A percentile compares a stretch with the other conserved stretches of the same genome.
These are phyloP conservation scores for Cylloceria caligata DNA, from an alignment of 2,888 invertebrate genomes.

Conservation along the genomic window DNA sequence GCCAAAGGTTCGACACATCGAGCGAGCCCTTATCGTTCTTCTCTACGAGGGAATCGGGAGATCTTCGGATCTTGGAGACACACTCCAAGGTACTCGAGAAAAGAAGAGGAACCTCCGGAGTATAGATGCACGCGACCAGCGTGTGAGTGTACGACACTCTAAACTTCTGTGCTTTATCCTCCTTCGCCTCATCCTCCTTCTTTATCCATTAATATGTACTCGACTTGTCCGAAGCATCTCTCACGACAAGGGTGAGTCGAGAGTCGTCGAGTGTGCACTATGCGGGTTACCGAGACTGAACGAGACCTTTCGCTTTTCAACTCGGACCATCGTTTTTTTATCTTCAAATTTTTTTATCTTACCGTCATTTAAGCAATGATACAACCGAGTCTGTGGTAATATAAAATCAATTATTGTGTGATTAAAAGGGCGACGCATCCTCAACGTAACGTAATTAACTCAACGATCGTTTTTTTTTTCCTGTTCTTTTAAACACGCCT, in stretches of 20 bases:
- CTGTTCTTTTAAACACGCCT: neutral
- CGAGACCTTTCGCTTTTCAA: conserved; percentile 1
- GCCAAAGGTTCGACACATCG: neutral
- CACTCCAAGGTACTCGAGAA: conserved; percentile 35
- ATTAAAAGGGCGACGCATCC: neutral
- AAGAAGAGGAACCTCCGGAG: conserved; percentile 22
- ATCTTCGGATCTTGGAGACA: conserved; percentile 27
- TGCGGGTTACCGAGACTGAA: conserved; percentile 22
- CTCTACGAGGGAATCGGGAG: neutral
- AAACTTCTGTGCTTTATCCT: conserved; percentile 42
- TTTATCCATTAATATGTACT: conserved; percentile 31
- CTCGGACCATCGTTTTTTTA: neutral
- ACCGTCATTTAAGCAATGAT: neutral
- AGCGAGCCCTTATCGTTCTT: conserved; percentile 31
- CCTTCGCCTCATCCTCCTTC: conserved; percentile 23
- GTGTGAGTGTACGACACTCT: conserved; percentile 35
- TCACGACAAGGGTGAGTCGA: conserved; percentile 10
- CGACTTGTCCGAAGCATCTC: conserved; percentile 32
- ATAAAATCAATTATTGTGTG: neutral
- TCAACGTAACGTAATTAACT: neutral
- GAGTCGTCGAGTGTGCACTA: conserved; percentile 30
- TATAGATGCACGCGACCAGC: conserved; percentile 43
- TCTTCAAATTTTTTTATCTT: neutral
- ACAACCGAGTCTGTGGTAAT: neutral
- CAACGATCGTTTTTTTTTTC: conserved; percentile 8